phyloP scores from a whole-genome alignment of 2,888 invertebrate species.

The Eretmocerus hayati region DNA sequence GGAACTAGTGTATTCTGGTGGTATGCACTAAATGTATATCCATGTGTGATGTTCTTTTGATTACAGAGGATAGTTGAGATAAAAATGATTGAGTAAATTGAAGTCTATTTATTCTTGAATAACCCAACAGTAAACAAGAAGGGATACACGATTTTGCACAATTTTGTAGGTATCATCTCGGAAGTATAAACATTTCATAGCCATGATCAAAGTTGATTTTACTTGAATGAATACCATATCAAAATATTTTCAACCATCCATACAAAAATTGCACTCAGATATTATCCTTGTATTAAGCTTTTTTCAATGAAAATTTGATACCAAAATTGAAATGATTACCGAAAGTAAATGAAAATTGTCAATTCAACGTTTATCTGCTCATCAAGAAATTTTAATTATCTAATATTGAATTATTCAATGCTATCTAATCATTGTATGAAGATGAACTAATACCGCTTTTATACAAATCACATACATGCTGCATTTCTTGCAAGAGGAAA shows the following conservation, averaged over 20 bases:
- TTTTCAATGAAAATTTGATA: constrained; percentile 10
- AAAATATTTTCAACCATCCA: constrained; percentile 19
- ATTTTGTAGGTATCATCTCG: constrained; percentile 12
- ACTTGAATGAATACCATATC: constrained; percentile 19
- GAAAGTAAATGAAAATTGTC: too few relatives aligned
- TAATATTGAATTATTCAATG: background rate
- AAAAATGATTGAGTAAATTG: constrained; percentile 16
- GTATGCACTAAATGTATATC: constrained; percentile 8
- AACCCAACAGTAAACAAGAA: constrained; percentile 15
- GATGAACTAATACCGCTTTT: constrained; percentile 5
- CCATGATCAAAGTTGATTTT: constrained; percentile 15
- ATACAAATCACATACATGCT: constrained; percentile 8
- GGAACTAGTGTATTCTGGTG: constrained; percentile 8
- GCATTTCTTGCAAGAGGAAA: constrained; percentile 10
- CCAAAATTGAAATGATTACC: too few relatives aligned
- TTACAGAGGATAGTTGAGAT: constrained; percentile 14
- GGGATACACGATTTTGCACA: constrained; percentile 20
- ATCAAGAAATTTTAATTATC: too few relatives aligned
- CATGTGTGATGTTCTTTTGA: constrained; percentile 13
- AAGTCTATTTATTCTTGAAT: constrained; percentile 18
- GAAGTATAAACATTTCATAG: constrained; percentile 19
- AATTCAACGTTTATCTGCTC: too few relatives aligned
- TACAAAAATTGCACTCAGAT: constrained; percentile 13
- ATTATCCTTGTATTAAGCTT: constrained; percentile 8
- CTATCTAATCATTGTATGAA: background rate